Evolutionary conservation across 2,888 invertebrate species (phyloP).

Genomic region (Macrosoma leucophasiata): DNA sequence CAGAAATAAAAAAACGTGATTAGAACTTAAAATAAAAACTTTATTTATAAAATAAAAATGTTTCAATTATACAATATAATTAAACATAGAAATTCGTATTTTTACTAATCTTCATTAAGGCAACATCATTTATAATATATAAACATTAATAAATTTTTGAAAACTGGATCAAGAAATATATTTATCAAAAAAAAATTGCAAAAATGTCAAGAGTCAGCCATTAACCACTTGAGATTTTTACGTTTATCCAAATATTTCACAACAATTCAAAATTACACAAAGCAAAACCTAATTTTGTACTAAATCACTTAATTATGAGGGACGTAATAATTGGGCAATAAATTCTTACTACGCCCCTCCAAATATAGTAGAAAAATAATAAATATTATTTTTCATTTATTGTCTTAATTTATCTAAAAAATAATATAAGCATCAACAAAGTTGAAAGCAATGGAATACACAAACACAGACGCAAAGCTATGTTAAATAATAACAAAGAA

Average conservation of each 20-base stretch:
- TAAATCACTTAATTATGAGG: slow-evolving; percentile 7
- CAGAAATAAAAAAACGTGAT: slow-evolving; percentile 35
- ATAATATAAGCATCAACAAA: too few relatives aligned
- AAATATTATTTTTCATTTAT: slow-evolving; percentile 8
- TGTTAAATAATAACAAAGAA: too few relatives aligned
- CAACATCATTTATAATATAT: slow-evolving; percentile 46
- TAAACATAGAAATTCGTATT: slow-evolving; percentile 53
- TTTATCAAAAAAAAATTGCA: slow-evolving; percentile 31
- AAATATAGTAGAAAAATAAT: too few relatives aligned
- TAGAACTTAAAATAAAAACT: slow-evolving; percentile 64
- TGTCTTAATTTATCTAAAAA: slow-evolving; percentile 12
- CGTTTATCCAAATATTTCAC: slow-evolving; percentile 22
- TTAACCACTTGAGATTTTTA: slow-evolving; percentile 65
- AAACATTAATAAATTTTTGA: too few relatives aligned
- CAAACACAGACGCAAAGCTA: too few relatives aligned
- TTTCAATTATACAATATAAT: slow-evolving; percentile 36
- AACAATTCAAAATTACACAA: slow-evolving; percentile 9
- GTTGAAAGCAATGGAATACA: too few relatives aligned
- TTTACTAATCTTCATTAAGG: slow-evolving; percentile 54
- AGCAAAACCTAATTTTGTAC: slow-evolving; percentile 15
- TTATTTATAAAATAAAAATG: slow-evolving; percentile 58
- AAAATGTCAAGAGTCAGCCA: slow-evolving; percentile 73
- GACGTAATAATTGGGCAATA: background rate
- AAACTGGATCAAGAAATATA: too few relatives aligned
- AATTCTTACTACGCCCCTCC: background rate